Percentiles rank a stretch among this genome's conserved stretches.
phyloP scores from a whole-genome alignment of 2,113 vertebrate species.

The Colistium nudipinnis region DNA sequence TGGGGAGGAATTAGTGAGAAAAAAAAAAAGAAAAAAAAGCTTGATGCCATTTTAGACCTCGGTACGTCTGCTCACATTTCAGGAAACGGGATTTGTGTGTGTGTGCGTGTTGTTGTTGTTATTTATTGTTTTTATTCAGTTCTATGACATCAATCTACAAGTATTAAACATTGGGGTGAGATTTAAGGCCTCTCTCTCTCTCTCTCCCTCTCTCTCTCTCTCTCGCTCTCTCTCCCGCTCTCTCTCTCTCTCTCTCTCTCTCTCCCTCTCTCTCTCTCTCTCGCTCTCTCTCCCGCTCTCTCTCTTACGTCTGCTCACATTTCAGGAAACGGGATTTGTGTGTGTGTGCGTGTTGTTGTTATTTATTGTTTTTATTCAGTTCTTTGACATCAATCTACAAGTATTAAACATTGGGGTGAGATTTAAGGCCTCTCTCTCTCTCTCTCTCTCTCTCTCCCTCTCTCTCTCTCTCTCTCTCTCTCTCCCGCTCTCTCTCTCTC shows the following conservation, averaged over 20 bases:
- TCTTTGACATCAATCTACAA: constrained; percentile 58
- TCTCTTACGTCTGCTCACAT: constrained; percentile 49
- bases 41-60: constrained; percentile 52
- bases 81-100: constrained; percentile 64
- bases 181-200: constrained; percentile 29
- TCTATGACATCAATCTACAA: constrained; percentile 58
- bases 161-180: constrained; percentile 49
- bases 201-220: too few species aligned
- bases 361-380: constrained; percentile 54
- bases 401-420: constrained; percentile 49
- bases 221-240: too few species aligned
- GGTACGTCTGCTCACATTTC: constrained; percentile 54
- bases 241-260: too few species aligned
- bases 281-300: too few species aligned
- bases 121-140: constrained; percentile 54
- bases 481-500: too few species aligned
- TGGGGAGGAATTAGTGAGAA: constrained; percentile 69
- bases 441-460: too few species aligned
- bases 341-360: constrained; percentile 46
- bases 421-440: constrained; percentile 29
- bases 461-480: too few species aligned
- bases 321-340: constrained; percentile 65
- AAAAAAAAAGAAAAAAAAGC: too few species aligned
- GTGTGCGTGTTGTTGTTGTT: constrained; percentile 36
- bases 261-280: too few species aligned